phyloP scores from a whole-genome alignment of 2,888 invertebrate genomes.

The Lycia hirtaria region DNA sequence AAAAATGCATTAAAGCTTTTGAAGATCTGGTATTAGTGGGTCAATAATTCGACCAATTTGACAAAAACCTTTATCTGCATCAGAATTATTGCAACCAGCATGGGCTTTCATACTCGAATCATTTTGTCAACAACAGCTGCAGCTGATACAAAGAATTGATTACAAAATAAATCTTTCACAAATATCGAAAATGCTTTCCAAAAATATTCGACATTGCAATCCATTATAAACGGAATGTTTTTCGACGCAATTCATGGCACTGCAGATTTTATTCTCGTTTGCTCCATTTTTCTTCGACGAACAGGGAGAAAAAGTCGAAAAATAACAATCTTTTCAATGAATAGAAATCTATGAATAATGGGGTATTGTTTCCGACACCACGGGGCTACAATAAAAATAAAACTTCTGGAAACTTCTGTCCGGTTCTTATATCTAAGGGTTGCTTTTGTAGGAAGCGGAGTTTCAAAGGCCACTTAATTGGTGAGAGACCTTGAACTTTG shows the following conservation, averaged over 20 bases:
- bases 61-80: not conserved
- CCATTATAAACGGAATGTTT: constrained; percentile 23
- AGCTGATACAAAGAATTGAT: not conserved
- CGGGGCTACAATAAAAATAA: constrained; percentile 35
- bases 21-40: too few species aligned
- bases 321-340: constrained; percentile 55
- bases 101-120: not conserved
- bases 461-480: constrained; percentile 19
- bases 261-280: constrained; percentile 32
- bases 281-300: constrained; percentile 38
- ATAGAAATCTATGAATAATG: constrained; percentile 58
- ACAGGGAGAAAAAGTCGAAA: constrained; percentile 41
- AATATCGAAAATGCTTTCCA: not conserved
- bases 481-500: constrained; percentile 12
- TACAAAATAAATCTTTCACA: constrained; percentile 6
- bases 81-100: not conserved
- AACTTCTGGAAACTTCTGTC: constrained; percentile 28
- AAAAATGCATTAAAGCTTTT: too few species aligned
- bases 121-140: not conserved
- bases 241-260: not conserved
- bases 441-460: constrained; percentile 18
- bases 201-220: constrained; percentile 2
- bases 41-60: not conserved
- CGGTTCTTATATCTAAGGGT: constrained; percentile 33
- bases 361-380: constrained; percentile 53